phyloP scores from a whole-genome alignment of 2,113 vertebrate species.

The Hyla sarda region DNA sequence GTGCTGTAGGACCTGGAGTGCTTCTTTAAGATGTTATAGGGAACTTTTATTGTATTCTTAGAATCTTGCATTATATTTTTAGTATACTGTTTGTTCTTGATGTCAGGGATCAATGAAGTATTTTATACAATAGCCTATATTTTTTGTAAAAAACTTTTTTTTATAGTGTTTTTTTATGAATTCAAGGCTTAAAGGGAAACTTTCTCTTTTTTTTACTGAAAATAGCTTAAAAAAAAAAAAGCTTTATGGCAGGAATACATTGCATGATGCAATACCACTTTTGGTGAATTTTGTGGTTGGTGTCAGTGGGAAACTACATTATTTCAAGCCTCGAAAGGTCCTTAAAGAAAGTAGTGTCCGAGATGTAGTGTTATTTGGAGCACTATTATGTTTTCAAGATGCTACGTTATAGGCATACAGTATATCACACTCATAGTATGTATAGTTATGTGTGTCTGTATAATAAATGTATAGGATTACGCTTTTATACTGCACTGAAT shows the following conservation, averaged over 20 bases:
- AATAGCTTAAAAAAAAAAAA: neutral
- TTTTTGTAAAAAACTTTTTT: neutral
- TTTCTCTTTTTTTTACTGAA: neutral
- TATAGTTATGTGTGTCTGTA: neutral
- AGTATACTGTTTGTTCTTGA: neutral
- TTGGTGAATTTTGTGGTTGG: neutral
- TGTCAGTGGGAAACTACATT: too few relatives aligned
- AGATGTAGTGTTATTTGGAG: neutral
- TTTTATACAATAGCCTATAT: neutral
- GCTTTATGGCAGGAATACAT: neutral
- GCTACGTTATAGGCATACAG: neutral
- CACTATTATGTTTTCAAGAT: neutral
- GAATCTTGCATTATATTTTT: neutral
- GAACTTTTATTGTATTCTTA: too few relatives aligned
- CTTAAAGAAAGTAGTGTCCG: neutral
- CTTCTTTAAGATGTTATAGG: too few relatives aligned
- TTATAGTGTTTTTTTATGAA: neutral
- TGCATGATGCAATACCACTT: neutral
- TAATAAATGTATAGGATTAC: neutral
- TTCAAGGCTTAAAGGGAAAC: constrained; percentile 5
- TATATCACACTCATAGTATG: neutral
- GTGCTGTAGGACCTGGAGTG: too few relatives aligned
- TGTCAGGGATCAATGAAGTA: neutral
- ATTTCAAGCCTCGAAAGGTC: neutral
- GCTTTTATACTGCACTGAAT: neutral